Evolutionary conservation across 2,888 invertebrate genomes (phyloP).

Genomic region (Sphaerophoria taeniata): DNA sequence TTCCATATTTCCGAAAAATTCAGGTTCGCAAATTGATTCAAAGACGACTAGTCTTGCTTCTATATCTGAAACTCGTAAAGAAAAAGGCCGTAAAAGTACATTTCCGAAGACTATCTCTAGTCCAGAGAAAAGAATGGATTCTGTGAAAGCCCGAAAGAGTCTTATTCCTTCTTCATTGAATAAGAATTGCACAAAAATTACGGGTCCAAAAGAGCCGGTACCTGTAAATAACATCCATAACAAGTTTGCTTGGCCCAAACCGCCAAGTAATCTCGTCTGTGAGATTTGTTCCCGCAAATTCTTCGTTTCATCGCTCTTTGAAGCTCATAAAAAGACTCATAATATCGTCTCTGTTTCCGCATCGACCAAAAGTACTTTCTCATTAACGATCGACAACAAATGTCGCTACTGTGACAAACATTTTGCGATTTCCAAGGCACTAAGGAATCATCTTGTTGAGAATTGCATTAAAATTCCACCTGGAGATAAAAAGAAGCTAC

Average conservation of each 20-base stretch:
- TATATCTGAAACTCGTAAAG: conserved; percentile 30
- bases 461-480: conserved; percentile 81
- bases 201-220: conserved; percentile 29
- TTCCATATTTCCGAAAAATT: conserved; percentile 1
- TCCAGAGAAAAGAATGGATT: conserved; percentile 25
- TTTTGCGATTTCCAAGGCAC: conserved; percentile 79
- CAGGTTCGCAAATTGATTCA: conserved; percentile 1
- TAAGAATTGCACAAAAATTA: conserved; percentile 45
- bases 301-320: conserved; percentile 76
- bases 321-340: conserved; percentile 78
- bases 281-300: conserved; percentile 77
- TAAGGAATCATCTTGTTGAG: conserved; percentile 80
- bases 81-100: conserved; percentile 44
- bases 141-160: conserved; percentile 32
- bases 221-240: conserved; percentile 13
- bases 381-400: conserved; percentile 66
- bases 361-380: conserved; percentile 15
- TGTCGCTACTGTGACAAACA: conserved; percentile 81
- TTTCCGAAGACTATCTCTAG: conserved; percentile 31
- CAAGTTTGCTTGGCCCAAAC: not conserved
- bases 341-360: conserved; percentile 18
- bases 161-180: not conserved
- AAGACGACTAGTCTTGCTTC: not conserved
- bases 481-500: conserved; percentile 78
- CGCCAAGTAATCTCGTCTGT: conserved; percentile 68